These are phyloP conservation scores for Colistium nudipinnis DNA, from an alignment of 2,113 vertebrate genomes.

Conservation along the genomic window DNA sequence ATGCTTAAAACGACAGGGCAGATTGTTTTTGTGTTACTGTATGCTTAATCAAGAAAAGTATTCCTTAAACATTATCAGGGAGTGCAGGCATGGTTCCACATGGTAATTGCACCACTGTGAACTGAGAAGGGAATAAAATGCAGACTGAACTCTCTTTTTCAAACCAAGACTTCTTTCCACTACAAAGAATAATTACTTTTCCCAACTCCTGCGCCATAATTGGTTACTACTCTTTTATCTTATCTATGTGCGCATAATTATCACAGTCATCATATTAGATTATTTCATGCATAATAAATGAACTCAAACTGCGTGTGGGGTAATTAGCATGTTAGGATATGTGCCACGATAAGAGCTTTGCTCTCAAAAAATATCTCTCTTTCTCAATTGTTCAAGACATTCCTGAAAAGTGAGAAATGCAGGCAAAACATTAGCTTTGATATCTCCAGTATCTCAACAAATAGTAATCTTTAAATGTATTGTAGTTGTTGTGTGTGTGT, in stretches of 20 bases:
- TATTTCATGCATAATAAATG: conserved; percentile 82
- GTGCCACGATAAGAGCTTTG: conserved; percentile 61
- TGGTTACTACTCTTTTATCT: conserved; percentile 81
- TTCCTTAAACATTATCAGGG: conserved; percentile 28
- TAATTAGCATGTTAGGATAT: conserved; percentile 80
- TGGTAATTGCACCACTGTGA: conserved; percentile 55
- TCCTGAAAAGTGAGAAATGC: conserved; percentile 59
- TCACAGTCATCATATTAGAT: conserved; percentile 81
- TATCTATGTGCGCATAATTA: conserved; percentile 80
- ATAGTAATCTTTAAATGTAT: neutral
- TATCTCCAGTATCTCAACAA: neutral
- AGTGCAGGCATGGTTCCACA: conserved; percentile 47
- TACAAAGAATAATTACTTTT: conserved; percentile 82
- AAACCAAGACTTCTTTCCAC: conserved; percentile 65
- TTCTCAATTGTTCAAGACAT: conserved; percentile 61
- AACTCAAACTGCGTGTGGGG: conserved; percentile 77
- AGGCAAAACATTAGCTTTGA: neutral
- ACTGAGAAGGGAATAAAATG: conserved; percentile 24
- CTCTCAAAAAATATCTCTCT: no score
- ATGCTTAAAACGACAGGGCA: conserved; percentile 8
- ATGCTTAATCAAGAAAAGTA: conserved; percentile 31
- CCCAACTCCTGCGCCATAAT: conserved; percentile 72
- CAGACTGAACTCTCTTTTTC: conserved; percentile 23
- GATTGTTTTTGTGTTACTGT: conserved; percentile 12
- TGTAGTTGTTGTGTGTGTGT: neutral